Evolutionary conservation across 2,888 invertebrate species (phyloP).

Genomic region (Cataglyphis livida): DNA sequence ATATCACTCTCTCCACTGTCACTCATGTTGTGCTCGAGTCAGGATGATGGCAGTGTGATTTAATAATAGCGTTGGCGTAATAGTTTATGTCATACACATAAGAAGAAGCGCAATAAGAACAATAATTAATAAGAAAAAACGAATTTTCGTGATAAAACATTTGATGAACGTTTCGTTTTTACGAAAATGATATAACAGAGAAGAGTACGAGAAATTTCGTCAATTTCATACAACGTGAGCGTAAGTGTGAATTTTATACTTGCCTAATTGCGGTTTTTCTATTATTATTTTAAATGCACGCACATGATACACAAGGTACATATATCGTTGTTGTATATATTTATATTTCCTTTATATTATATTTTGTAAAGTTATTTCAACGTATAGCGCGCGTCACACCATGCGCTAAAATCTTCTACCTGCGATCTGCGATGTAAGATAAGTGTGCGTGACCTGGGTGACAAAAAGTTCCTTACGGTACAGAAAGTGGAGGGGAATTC

Average conservation of each 20-base stretch:
- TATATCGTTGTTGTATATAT: neutral
- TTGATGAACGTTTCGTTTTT: neutral
- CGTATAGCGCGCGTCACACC: neutral
- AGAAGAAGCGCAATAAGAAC: neutral
- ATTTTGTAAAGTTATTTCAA: neutral
- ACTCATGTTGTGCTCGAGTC: neutral
- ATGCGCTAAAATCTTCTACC: neutral
- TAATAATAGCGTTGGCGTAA: conserved; percentile 41
- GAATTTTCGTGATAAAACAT: conserved; percentile 1
- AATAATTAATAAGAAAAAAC: neutral
- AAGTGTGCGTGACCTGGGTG: conserved; percentile 17
- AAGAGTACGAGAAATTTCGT: neutral
- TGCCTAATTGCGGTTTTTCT: too few relatives aligned
- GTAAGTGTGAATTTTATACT: neutral
- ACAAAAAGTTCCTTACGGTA: conserved; percentile 35
- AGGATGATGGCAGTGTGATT: neutral
- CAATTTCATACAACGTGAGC: neutral
- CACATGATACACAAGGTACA: too few relatives aligned
- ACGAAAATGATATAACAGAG: neutral
- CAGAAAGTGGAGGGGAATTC: conserved; percentile 4
- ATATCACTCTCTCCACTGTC: neutral
- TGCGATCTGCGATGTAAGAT: conserved; percentile 3
- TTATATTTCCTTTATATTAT: neutral
- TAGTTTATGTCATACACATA: neutral
- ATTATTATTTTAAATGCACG: too few relatives aligned